phyloP scores from a whole-genome alignment of 2,113 vertebrate species.

The Leuciscus idus region DNA sequence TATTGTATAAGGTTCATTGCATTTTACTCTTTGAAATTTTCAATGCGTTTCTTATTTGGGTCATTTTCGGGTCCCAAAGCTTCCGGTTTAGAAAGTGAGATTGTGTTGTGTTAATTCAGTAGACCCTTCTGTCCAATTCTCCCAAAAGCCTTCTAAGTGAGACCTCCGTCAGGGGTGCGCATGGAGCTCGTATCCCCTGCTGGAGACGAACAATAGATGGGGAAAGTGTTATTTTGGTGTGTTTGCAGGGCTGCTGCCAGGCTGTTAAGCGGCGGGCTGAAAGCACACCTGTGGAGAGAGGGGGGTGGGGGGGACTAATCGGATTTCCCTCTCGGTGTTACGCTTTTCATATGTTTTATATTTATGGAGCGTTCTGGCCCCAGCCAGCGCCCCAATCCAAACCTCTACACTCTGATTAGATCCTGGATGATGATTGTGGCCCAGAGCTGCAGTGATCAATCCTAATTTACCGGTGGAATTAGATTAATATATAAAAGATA shows the following conservation, averaged over 20 bases:
- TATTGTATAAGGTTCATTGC: not conserved
- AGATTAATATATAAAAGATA: constrained; percentile 76
- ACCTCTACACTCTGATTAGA: constrained; percentile 69
- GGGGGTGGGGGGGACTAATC: constrained; percentile 67
- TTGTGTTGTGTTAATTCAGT: constrained; percentile 71
- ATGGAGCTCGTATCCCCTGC: constrained; percentile 70
- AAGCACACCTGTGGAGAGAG: constrained; percentile 75
- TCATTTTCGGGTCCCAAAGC: not conserved
- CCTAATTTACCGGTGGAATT: constrained; percentile 76
- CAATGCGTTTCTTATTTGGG: not conserved
- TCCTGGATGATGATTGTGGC: constrained; percentile 75
- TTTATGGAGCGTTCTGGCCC: constrained; percentile 78
- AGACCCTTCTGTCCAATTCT: constrained; percentile 60
- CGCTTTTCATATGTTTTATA: constrained; percentile 76
- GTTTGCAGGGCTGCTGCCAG: constrained; percentile 55
- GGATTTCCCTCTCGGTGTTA: constrained; percentile 67
- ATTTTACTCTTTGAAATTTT: not conserved
- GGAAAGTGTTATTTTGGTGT: constrained; percentile 54
- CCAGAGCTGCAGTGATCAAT: constrained; percentile 76
- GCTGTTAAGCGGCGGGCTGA: constrained; percentile 66
- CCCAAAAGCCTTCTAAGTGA: constrained; percentile 59
- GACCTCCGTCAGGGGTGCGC: constrained; percentile 65
- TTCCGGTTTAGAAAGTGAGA: not conserved
- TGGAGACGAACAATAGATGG: constrained; percentile 67
- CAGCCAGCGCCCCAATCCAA: constrained; percentile 60